These are phyloP conservation scores for Tanytarsus gracilentus DNA, from an alignment of 2,888 invertebrate genomes.

Conservation along the genomic window DNA sequence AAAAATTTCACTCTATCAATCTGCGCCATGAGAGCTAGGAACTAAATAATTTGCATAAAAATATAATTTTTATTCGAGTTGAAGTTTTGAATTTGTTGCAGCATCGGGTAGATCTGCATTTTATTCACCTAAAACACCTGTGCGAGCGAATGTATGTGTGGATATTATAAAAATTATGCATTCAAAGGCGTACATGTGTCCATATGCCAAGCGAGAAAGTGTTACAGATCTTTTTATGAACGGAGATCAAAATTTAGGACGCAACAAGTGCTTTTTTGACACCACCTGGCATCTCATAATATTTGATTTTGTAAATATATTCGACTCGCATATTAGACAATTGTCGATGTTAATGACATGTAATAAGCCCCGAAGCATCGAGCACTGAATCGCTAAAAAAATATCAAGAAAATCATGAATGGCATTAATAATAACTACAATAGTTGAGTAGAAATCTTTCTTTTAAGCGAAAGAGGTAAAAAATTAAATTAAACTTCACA, in stretches of 20 bases:
- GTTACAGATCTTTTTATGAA: conserved; percentile 7
- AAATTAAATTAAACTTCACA: conserved; percentile 10
- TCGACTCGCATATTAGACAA: conserved; percentile 4
- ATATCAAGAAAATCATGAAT: neutral
- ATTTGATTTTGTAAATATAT: neutral
- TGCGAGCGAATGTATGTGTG: too few species aligned
- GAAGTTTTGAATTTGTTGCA: too few species aligned
- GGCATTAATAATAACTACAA: conserved; percentile 4
- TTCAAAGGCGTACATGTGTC: too few species aligned
- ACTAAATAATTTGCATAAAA: too few species aligned
- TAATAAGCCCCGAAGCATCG: conserved; percentile 18
- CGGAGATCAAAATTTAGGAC: neutral
- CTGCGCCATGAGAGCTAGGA: too few species aligned
- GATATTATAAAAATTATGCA: too few species aligned
- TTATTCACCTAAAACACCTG: too few species aligned
- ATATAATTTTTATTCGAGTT: too few species aligned
- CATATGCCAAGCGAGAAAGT: neutral
- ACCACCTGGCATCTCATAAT: conserved; percentile 1
- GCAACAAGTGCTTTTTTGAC: conserved; percentile 16
- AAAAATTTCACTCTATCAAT: too few species aligned
- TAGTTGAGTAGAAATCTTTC: too few species aligned
- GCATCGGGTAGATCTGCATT: too few species aligned
- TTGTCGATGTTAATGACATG: conserved; percentile 25
- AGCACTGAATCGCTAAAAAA: conserved; percentile 5
- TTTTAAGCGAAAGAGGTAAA: neutral